Conservation (phyloP, 2,888 invertebrate species). For the Ophonus ardosiacus region DNA sequence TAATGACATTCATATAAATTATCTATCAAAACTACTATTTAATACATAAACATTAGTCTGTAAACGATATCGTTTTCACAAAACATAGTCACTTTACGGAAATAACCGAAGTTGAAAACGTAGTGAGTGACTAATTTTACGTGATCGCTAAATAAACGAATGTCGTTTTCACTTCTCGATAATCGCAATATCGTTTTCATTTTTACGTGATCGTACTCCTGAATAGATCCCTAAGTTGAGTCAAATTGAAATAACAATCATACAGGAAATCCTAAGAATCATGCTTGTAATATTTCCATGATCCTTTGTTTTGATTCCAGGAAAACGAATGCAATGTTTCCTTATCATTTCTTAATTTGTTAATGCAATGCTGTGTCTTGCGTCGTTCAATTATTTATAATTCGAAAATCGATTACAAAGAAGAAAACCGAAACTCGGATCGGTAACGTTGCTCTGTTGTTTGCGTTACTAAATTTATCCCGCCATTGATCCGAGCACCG, state of each 20-base stretch:
- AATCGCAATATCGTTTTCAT: no score
- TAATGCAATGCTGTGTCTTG: slow-evolving; percentile 15
- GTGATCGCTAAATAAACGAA: no score
- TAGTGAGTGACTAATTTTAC: no score
- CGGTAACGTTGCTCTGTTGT: slow-evolving; percentile 39
- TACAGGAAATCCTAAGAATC: background rate
- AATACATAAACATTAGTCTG: no score
- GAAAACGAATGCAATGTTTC: slow-evolving; percentile 5
- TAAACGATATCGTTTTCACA: no score
- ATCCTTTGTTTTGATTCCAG: background rate
- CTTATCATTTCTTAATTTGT: background rate
- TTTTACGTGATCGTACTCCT: no score
- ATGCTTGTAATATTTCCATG: background rate
- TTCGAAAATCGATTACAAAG: slow-evolving; percentile 51
- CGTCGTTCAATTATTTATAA: slow-evolving; percentile 52
- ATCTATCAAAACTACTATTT: no score
- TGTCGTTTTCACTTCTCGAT: no score
- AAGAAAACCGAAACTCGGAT: slow-evolving; percentile 44
- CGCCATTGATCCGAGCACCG: slow-evolving; percentile 55
- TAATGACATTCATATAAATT: no score
- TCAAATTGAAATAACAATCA: background rate
- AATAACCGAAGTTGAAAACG: no score
- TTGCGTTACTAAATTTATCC: slow-evolving; percentile 55
- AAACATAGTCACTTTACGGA: no score
- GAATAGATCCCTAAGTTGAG: no score